These are phyloP conservation scores for Autographa gamma DNA, from an alignment of 2,888 invertebrate genomes.

Conservation along the genomic window DNA sequence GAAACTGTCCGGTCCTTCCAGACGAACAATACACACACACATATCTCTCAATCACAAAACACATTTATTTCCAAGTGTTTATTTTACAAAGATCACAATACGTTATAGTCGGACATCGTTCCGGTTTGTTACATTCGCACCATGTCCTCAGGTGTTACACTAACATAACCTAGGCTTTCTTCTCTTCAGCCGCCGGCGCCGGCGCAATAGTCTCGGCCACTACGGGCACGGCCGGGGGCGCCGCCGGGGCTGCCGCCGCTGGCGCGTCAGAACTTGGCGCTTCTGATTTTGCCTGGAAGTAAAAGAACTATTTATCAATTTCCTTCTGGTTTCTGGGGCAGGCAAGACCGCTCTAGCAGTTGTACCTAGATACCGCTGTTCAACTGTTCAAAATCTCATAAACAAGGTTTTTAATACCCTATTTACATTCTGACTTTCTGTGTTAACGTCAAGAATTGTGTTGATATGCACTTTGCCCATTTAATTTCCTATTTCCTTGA, in stretches of 20 bases:
- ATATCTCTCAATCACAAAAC: slow-evolving; percentile 35
- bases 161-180: slow-evolving; percentile 58
- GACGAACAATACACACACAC: neutral
- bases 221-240: slow-evolving; percentile 24
- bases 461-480: no score
- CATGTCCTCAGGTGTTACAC: slow-evolving; percentile 31
- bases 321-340: neutral
- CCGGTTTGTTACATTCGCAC: slow-evolving; percentile 43
- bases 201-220: slow-evolving; percentile 42
- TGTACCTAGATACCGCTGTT: no score
- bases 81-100: slow-evolving; percentile 59
- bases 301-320: slow-evolving; percentile 7
- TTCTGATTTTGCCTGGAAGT: slow-evolving; percentile 60
- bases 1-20: neutral
- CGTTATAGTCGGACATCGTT: slow-evolving; percentile 44
- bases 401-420: neutral
- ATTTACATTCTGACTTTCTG: no score
- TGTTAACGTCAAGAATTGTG: no score
- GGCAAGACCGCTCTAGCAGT: neutral
- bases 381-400: no score
- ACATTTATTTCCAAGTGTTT: slow-evolving; percentile 50
- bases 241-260: slow-evolving; percentile 30
- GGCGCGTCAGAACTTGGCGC: slow-evolving; percentile 33
- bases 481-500: no score
- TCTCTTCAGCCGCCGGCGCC: slow-evolving; percentile 58